These are phyloP conservation scores for Temnothorax nylanderi DNA, from an alignment of 1,140 invertebrate species.

Conservation along the genomic window DNA sequence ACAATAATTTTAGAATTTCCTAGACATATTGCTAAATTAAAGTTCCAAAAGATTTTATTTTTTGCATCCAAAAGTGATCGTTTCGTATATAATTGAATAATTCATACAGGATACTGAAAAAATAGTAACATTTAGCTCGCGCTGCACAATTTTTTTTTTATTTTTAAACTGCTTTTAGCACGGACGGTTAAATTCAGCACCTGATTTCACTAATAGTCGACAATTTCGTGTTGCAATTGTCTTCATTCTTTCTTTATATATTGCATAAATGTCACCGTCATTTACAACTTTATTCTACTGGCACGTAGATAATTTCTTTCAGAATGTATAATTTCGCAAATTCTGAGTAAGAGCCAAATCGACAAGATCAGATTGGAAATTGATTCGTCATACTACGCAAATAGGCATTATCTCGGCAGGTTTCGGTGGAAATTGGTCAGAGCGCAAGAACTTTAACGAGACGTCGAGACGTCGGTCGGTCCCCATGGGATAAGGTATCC, in stretches of 20 bases:
- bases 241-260: neutral
- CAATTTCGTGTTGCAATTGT: neutral
- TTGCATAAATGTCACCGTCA: neutral
- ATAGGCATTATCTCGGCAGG: conserved; percentile 38
- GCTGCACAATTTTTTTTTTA: neutral
- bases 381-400: conserved; percentile 46
- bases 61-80: neutral
- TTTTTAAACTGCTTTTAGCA: neutral
- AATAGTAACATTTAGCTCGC: neutral
- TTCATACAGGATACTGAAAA: neutral
- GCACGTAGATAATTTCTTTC: neutral
- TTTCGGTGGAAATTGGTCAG: conserved; percentile 33
- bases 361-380: conserved; percentile 38
- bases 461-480: conserved; percentile 26
- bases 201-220: neutral
- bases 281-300: neutral
- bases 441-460: conserved; percentile 42
- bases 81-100: neutral
- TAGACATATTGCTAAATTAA: neutral
- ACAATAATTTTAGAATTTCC: neutral
- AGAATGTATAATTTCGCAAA: neutral
- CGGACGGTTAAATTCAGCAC: neutral
- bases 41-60: neutral
- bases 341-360: neutral
- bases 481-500: neutral